These are phyloP conservation scores for Echeneis naucrates DNA, from an alignment of 2,797 vertebrate genomes.

Conservation along the genomic window DNA sequence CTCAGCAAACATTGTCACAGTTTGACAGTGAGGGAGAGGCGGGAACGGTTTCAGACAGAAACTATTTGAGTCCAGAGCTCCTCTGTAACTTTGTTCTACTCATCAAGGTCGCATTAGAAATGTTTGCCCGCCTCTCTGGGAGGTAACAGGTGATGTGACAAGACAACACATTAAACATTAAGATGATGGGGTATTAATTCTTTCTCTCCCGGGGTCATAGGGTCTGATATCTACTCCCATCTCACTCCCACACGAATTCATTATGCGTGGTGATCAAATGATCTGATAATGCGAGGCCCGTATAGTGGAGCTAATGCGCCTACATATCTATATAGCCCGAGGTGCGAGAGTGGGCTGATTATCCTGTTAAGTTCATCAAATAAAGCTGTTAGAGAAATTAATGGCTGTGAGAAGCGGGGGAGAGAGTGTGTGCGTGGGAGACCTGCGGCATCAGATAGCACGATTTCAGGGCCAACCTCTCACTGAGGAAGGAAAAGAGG, in stretches of 20 bases:
- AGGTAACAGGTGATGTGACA: slow-evolving; percentile 68
- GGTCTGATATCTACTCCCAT: slow-evolving; percentile 52
- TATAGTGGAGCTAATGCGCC: slow-evolving; percentile 58
- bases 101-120: slow-evolving; percentile 39
- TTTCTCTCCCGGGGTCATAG: slow-evolving; percentile 53
- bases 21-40: slow-evolving; percentile 70
- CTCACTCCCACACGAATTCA: slow-evolving; percentile 72
- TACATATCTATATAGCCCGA: slow-evolving; percentile 59
- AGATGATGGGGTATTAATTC: slow-evolving; percentile 60
- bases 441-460: slow-evolving; percentile 30
- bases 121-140: slow-evolving; percentile 16
- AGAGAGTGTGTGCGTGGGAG: slow-evolving; percentile 28
- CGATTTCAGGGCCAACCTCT: slow-evolving; percentile 59
- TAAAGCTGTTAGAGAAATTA: slow-evolving; percentile 74
- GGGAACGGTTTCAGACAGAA: slow-evolving; percentile 20
- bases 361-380: slow-evolving; percentile 79
- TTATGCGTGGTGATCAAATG: slow-evolving; percentile 78
- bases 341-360: slow-evolving; percentile 72
- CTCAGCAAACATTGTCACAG: slow-evolving; percentile 85
- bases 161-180: slow-evolving; percentile 53
- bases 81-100: slow-evolving; percentile 27
- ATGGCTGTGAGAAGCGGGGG: slow-evolving; percentile 48
- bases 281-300: slow-evolving; percentile 66
- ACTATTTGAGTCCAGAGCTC: background rate
- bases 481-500: slow-evolving; percentile 63